Conservation (phyloP, 2,113 vertebrate genomes). For the Madoqua kirkii region DNA sequence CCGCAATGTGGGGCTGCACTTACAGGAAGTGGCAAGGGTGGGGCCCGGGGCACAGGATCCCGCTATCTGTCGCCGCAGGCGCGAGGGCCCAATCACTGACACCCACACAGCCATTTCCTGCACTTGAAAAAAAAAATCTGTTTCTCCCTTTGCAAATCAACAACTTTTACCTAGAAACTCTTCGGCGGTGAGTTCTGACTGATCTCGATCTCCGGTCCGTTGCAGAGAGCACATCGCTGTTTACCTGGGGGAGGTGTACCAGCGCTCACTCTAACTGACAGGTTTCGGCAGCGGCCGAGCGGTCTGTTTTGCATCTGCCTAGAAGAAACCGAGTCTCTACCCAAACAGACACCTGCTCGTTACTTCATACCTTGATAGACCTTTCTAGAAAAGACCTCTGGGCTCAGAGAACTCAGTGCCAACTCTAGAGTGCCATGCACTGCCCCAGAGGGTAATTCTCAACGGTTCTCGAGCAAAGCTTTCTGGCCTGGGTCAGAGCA, state of each 20-base stretch:
- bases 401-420: background rate
- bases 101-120: constrained; percentile 86
- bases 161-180: constrained; percentile 88
- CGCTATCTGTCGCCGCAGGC: constrained; percentile 79
- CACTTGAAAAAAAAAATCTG: constrained; percentile 85
- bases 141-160: constrained; percentile 85
- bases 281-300: constrained; percentile 65
- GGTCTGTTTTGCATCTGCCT: constrained; percentile 52
- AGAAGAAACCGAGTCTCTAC: background rate
- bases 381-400: constrained; percentile 51
- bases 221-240: constrained; percentile 75
- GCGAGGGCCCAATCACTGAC: constrained; percentile 85
- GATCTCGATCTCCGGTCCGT: constrained; percentile 77
- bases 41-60: constrained; percentile 78
- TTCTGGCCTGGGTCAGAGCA: background rate
- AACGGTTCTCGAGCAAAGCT: accelerated
- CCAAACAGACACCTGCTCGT: constrained; percentile 45
- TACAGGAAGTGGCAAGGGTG: constrained; percentile 92
- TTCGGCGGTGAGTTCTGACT: constrained; percentile 68
- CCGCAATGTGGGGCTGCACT: constrained; percentile 73
- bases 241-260: constrained; percentile 73
- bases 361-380: background rate
- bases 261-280: constrained; percentile 67
- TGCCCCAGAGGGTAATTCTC: background rate
- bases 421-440: background rate